Evolutionary conservation across 2,797 vertebrate species (phyloP), one percentile per base, ranked within the genome.

Genomic region (Serranus cabrilla): DNA sequence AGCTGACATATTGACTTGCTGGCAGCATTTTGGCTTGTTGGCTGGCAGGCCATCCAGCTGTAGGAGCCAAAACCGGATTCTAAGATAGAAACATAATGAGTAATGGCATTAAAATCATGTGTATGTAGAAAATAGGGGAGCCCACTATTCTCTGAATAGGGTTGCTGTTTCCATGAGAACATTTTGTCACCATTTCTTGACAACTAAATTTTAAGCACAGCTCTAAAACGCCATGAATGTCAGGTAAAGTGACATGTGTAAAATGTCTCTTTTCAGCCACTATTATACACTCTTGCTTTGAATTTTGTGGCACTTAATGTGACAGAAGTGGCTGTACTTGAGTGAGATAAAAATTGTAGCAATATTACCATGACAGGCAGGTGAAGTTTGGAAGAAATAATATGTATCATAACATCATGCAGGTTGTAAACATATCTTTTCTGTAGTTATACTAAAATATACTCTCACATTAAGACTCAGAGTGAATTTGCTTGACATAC

Each of bases 1-100:
- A 21, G 39, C 43, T 34, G 39, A 62, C 51, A 71, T 74, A 74
- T 31, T 74, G 65, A 66, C 56, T 71, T 42, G 37, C n/a, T 66
- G 66, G 56, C 71, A 61, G 66, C 34, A 42, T 43, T 70, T 60
- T 60, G 49, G 25, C 49, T 18, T 25, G 13, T 31, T 67, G 52
- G 31, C 5, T 55, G 52, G 20, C 49, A 51, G 16, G 51, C 50
- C 61, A 34, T 34, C 67, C 52, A 11, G 12, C 9, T 70, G 34
- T 45, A 25, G 2, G 12, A 46, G 50, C 34, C 40, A 64, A 60
- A 60, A 50, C 1, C 46, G 20, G 23, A 57, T 43, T 69, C 27
- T 54, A 37, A 50, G 42, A 63, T 13, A n/a, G 21, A 69, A 74
- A 37, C 45, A 45, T 49, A 58, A 69, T 43, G 7, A 25, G 23